Evolutionary conservation across 2,113 vertebrate species (phyloP).

Genomic region (Terrapene triunguis): DNA sequence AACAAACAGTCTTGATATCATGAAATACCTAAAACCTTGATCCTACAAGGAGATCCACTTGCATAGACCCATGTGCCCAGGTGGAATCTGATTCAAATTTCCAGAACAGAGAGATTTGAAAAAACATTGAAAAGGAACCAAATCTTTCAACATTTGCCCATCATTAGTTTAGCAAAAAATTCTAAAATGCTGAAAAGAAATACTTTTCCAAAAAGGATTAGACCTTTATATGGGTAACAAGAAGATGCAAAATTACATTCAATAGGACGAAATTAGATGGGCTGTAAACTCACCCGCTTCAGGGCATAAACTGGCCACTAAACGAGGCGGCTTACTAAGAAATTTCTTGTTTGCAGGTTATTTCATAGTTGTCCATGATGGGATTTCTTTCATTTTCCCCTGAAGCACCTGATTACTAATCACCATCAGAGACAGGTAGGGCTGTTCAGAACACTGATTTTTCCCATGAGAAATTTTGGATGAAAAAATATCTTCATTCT

Average conservation of each 20-base stretch:
- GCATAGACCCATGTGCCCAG: not conserved
- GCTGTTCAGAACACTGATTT: not conserved
- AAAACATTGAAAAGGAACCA: not conserved
- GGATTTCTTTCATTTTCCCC: not conserved
- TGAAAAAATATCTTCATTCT: not conserved
- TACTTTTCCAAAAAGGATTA: not conserved
- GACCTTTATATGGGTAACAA: not conserved
- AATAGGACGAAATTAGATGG: not conserved
- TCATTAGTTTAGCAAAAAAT: not conserved
- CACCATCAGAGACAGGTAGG: not conserved
- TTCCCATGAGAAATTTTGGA: not conserved
- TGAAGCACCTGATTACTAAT: not conserved
- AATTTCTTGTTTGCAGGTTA: not conserved
- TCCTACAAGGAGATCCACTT: not conserved
- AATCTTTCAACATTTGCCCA: not conserved
- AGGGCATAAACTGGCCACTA: not conserved
- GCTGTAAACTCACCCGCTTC: not conserved
- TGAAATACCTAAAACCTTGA: not conserved
- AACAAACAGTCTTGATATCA: not conserved
- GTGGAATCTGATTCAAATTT: not conserved
- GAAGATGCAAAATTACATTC: not conserved
- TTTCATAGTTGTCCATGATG: not conserved
- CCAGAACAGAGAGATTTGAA: not conserved
- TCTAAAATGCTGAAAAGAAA: not conserved
- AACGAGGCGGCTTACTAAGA: not conserved